Evolutionary conservation across 2,888 invertebrate species (phyloP), one percentile per base, ranked within the genome.

Genomic region (Lithosia quadra): DNA sequence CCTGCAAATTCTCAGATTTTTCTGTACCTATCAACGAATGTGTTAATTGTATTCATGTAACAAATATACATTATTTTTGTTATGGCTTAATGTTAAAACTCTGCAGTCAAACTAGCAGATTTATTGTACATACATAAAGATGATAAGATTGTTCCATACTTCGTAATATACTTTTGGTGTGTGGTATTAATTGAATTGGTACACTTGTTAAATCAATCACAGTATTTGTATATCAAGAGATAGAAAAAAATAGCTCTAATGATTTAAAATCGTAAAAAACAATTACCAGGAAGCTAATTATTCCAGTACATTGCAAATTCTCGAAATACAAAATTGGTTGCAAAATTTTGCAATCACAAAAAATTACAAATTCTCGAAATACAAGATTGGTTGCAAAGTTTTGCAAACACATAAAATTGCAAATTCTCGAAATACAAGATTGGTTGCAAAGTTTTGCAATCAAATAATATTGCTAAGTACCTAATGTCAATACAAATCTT

Each of bases 111-210:
- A 67, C 67, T 58, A 49, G 58, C 53, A 67, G 58, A 49, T 7
- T 49, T 66, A 24, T 57, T 67, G 67, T 67, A 58, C 13, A 67
- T 67, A 58, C 13, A 67, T 67, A 67, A 63, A 22, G 22, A 61
- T 39, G 22, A 33, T 57, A 28, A 63, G 49, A 63, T n/a, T 63
- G 58, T 58, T 58, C 49, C 21, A 36, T 67, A n/a, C 39, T 18
- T 39, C 18, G 36, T 36, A 28, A n/a, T 55, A 22, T 34, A 39
- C 7, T 34, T 13, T 61, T 24, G 10, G 21, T 39, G 15, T 36
- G 7, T 39, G 9, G 7, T n/a, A 49, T 49, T 9, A 22, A 21
- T n/a, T 34, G 21, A n/a, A 39, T 18, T 24, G 9, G 5, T 39
- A 15, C 7, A 39, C 39, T 39, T 18, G 39, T 24, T 24, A 24